Percentiles rank a stretch among this genome's conserved stretches.
phyloP scores from a whole-genome alignment of 2,888 invertebrate genomes.

The Aleiodes leptofemur region DNA sequence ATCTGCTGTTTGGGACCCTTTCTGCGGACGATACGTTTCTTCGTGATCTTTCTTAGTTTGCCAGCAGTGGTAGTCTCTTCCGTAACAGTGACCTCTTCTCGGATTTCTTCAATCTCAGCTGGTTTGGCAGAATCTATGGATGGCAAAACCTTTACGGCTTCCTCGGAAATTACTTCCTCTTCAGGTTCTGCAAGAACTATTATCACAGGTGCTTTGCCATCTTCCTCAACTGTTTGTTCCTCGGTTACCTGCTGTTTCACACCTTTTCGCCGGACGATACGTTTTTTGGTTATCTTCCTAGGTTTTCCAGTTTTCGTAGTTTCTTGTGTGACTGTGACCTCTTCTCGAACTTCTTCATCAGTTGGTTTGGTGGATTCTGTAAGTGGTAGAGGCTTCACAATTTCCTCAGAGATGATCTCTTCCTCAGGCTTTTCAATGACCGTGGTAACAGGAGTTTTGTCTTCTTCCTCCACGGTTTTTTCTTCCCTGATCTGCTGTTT shows the following conservation, averaged over 20 bases:
- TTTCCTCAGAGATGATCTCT: slow-evolving; percentile 66
- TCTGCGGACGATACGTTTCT: slow-evolving; percentile 73
- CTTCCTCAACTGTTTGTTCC: slow-evolving; percentile 62
- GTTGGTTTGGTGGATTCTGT: slow-evolving; percentile 53
- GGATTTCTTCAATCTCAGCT: slow-evolving; percentile 61
- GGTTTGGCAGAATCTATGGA: slow-evolving; percentile 45
- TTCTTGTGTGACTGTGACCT: slow-evolving; percentile 32
- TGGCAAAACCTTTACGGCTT: slow-evolving; percentile 36
- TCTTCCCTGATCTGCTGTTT: slow-evolving; percentile 58
- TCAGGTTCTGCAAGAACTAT: slow-evolving; percentile 43
- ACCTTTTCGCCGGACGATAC: slow-evolving; percentile 15
- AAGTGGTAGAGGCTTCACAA: slow-evolving; percentile 57
- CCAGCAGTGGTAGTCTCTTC: slow-evolving; percentile 66
- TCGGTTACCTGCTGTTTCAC: slow-evolving; percentile 56
- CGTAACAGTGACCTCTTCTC: slow-evolving; percentile 62
- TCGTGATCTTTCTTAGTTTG: slow-evolving; percentile 66
- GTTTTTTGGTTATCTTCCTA: slow-evolving; percentile 63
- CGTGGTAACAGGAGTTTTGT: slow-evolving; percentile 73
- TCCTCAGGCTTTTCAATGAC: slow-evolving; percentile 69
- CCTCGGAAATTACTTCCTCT: slow-evolving; percentile 47
- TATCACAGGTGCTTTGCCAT: slow-evolving; percentile 65
- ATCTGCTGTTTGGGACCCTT: slow-evolving; percentile 65
- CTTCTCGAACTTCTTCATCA: slow-evolving; percentile 40
- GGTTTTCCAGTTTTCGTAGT: slow-evolving; percentile 37
- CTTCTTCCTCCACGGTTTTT: slow-evolving; percentile 70